phyloP scores from a whole-genome alignment of 2,888 invertebrate species.

The Napeogenes inachia region DNA sequence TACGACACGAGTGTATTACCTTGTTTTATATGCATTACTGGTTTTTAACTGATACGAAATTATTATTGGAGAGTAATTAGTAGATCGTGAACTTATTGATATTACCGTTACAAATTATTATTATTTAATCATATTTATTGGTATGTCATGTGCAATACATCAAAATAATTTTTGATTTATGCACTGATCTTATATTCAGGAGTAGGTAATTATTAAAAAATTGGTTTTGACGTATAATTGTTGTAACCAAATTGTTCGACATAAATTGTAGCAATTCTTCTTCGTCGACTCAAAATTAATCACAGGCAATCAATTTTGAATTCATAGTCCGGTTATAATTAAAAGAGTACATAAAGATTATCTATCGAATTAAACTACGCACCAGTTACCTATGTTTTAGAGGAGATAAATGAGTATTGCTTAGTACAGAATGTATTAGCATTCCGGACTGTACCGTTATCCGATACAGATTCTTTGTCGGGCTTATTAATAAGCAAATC shows the following conservation, averaged over 20 bases:
- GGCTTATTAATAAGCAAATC: slow-evolving; percentile 68
- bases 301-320: slow-evolving; percentile 36
- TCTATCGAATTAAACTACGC: slow-evolving; percentile 45
- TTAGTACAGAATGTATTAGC: slow-evolving; percentile 49
- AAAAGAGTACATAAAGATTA: slow-evolving; percentile 41
- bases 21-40: slow-evolving; percentile 40
- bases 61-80: slow-evolving; percentile 36
- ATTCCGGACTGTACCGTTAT: slow-evolving; percentile 49
- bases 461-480: slow-evolving; percentile 60
- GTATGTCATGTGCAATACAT: neutral
- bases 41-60: slow-evolving; percentile 36
- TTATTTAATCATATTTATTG: no score
- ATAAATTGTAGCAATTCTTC: slow-evolving; percentile 26
- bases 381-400: slow-evolving; percentile 43
- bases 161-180: neutral
- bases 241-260: slow-evolving; percentile 11
- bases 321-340: slow-evolving; percentile 39
- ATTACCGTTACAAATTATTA: slow-evolving; percentile 37
- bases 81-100: slow-evolving; percentile 37
- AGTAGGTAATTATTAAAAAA: no score
- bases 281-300: slow-evolving; percentile 32
- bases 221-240: no score
- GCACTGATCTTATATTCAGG: neutral
- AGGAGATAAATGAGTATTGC: slow-evolving; percentile 58
- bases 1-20: slow-evolving; percentile 37